These are phyloP conservation scores for Cephus cinctus DNA, from an alignment of 1,140 invertebrate species.

Conservation along the genomic window DNA sequence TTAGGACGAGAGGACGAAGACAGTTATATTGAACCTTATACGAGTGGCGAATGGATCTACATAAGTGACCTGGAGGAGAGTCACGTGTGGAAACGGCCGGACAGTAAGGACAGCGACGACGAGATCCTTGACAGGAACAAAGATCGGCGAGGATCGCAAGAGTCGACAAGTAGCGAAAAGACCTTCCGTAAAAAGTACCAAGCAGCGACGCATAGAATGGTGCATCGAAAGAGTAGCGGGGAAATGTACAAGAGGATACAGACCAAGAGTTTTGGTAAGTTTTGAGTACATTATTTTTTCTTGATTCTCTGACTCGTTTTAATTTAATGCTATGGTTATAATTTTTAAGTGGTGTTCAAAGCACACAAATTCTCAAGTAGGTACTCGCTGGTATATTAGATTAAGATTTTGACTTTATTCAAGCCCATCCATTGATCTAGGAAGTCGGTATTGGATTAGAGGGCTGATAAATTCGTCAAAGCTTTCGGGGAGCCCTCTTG, in stretches of 20 bases:
- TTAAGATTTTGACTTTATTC: too few relatives aligned
- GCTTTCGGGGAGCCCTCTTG: too few relatives aligned
- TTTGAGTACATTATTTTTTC: too few relatives aligned
- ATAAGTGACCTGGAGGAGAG: conserved; percentile 73
- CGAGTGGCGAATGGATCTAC: conserved; percentile 72
- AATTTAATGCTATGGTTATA: too few relatives aligned
- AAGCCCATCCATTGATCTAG: too few relatives aligned
- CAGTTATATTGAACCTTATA: conserved; percentile 71
- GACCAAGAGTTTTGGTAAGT: conserved; percentile 81
- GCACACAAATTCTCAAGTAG: too few relatives aligned
- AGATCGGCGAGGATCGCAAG: conserved; percentile 59
- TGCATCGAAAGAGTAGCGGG: conserved; percentile 87
- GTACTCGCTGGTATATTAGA: too few relatives aligned
- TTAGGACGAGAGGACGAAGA: conserved; percentile 64
- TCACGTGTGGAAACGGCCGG: conserved; percentile 66
- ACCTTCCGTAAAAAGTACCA: conserved; percentile 85
- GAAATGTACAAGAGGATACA: conserved; percentile 87
- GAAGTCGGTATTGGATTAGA: too few relatives aligned
- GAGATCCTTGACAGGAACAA: conserved; percentile 42
- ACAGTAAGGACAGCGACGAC: conserved; percentile 49
- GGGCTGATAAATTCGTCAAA: too few relatives aligned
- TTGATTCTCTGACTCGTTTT: too few relatives aligned
- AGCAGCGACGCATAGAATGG: conserved; percentile 82
- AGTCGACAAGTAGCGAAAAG: conserved; percentile 84
- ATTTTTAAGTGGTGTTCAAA: too few relatives aligned